Conservation (phyloP, 2,797 vertebrate genomes). For the Calcarius lapponicus region DNA sequence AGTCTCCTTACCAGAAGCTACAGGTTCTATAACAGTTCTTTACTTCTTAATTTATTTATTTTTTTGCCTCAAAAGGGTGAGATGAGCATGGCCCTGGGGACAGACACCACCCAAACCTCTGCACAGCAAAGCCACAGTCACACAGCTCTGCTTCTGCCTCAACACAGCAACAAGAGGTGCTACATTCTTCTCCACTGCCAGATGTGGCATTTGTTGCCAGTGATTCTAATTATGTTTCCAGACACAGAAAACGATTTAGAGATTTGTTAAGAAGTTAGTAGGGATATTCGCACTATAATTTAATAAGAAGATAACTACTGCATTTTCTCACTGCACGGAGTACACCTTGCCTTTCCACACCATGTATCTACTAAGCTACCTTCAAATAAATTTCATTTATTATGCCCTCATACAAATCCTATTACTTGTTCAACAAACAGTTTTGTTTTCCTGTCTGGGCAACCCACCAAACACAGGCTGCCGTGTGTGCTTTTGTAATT, state of each 20-base stretch:
- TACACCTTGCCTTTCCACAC: rapidly evolving
- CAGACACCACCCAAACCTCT: not conserved
- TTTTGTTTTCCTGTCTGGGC: slow-evolving; percentile 38
- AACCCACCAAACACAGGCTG: slow-evolving; percentile 28
- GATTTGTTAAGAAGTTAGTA: not conserved
- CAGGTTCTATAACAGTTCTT: not conserved
- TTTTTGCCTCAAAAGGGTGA: not conserved
- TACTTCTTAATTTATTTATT: not conserved
- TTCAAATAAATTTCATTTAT: slow-evolving; percentile 46
- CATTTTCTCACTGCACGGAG: not conserved
- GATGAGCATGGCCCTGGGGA: not conserved
- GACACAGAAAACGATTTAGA: not conserved
- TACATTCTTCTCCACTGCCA: not conserved
- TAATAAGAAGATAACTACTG: not conserved
- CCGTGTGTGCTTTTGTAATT: slow-evolving; percentile 9
- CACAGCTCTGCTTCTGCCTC: not conserved
- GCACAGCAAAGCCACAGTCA: not conserved
- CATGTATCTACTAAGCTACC: not conserved
- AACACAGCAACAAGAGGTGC: not conserved
- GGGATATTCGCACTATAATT: not conserved
- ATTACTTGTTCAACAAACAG: slow-evolving; percentile 48
- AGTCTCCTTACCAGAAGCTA: not conserved
- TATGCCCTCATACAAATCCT: slow-evolving; percentile 33
- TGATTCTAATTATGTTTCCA: not conserved
- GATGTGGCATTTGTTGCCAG: not conserved